Conservation (phyloP, 1,140 invertebrate species). For the Atta cephalotes region DNA sequence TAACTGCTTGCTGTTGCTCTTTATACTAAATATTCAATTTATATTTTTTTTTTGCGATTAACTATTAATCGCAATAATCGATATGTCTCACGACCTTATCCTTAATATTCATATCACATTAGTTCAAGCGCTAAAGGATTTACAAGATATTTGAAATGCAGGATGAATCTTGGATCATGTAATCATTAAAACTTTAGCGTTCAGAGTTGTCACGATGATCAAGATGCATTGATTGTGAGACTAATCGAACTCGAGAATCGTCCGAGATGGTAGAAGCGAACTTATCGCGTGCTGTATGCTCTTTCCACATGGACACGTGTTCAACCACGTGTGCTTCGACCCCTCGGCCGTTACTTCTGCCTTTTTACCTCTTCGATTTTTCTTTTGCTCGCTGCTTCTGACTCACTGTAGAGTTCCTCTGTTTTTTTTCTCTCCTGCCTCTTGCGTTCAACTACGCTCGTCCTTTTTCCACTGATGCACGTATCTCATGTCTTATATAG, state of each 20-base stretch:
- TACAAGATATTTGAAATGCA: neutral
- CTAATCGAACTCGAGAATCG: slow-evolving; percentile 64
- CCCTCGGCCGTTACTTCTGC: slow-evolving; percentile 66
- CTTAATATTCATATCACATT: neutral
- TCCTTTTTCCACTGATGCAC: slow-evolving; percentile 51
- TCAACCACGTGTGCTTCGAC: slow-evolving; percentile 81
- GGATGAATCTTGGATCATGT: neutral
- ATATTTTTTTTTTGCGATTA: neutral
- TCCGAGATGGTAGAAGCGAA: slow-evolving; percentile 59
- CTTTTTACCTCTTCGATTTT: slow-evolving; percentile 59
- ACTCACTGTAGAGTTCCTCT: slow-evolving; percentile 71
- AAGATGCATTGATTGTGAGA: slow-evolving; percentile 23
- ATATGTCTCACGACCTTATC: neutral
- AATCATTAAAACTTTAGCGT: neutral
- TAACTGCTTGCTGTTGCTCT: neutral
- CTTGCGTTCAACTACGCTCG: slow-evolving; percentile 55
- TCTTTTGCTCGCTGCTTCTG: slow-evolving; percentile 63
- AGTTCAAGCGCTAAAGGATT: slow-evolving; percentile 18
- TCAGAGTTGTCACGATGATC: slow-evolving; percentile 28
- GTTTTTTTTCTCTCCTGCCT: slow-evolving; percentile 71
- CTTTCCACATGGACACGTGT: slow-evolving; percentile 80
- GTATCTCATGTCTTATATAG: slow-evolving; percentile 34
- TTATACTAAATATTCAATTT: slow-evolving; percentile 6
- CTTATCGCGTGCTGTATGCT: neutral
- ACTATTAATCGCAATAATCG: neutral